Percentiles rank a stretch among this genome's conserved stretches.
Conservation (phyloP, 2,797 vertebrate genomes). For the Xenops minutus region DNA sequence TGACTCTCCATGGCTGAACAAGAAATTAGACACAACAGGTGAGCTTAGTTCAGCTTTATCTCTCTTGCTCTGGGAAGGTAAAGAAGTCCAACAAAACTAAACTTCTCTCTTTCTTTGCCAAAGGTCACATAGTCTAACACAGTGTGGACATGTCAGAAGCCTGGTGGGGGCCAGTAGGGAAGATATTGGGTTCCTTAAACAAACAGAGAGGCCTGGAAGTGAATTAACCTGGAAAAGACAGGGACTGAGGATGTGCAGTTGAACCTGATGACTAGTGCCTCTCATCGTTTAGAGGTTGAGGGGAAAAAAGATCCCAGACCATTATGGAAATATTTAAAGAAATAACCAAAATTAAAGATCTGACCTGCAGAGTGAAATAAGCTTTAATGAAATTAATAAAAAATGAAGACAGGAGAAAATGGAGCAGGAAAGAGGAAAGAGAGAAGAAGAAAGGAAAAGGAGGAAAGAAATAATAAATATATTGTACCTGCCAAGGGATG, state of each 20-base stretch:
- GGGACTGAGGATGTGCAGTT: not conserved
- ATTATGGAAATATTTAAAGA: not conserved
- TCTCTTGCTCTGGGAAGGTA: not conserved
- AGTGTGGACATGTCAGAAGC: not conserved
- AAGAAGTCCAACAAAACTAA: not conserved
- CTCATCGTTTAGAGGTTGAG: not conserved
- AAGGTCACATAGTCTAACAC: not conserved
- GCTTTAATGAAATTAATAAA: not conserved
- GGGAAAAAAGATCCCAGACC: not conserved
- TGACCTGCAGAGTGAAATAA: not conserved
- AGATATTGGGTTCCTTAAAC: not conserved
- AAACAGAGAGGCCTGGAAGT: not conserved
- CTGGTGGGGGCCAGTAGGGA: not conserved
- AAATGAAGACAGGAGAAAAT: not conserved
- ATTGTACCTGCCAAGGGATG: slow-evolving; percentile 87
- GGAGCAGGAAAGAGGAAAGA: not conserved
- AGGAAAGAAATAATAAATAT: not conserved
- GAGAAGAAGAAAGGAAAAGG: not conserved
- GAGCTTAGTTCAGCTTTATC: not conserved
- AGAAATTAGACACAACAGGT: slow-evolving; percentile 18
- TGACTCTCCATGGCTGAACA: slow-evolving; percentile 86
- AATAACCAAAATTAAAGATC: not conserved
- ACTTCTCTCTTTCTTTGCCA: not conserved
- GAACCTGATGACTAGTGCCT: not conserved
- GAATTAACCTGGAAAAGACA: not conserved